A percentile compares a stretch with the other conserved stretches of the same genome.
Evolutionary conservation across 2,888 invertebrate genomes (phyloP).

Genomic region (Acanthosepion lycidas): DNA sequence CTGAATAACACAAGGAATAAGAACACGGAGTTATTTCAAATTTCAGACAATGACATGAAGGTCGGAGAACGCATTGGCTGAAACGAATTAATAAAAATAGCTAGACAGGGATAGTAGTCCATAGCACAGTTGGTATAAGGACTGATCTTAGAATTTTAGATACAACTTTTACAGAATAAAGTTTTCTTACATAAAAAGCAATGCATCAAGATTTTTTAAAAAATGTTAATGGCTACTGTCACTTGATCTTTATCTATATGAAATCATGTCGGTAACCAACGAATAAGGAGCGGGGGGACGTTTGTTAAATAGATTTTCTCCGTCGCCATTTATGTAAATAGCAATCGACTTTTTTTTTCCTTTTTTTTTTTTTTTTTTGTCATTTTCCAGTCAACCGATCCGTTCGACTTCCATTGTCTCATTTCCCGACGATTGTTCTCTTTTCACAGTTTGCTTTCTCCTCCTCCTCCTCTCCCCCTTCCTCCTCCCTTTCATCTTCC

Average conservation of each 20-base stretch:
- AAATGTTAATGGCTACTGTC: neutral
- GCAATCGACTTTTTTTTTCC: neutral
- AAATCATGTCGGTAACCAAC: neutral
- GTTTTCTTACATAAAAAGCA: too few relatives aligned
- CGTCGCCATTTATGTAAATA: neutral
- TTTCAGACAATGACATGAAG: too few relatives aligned
- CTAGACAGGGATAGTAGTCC: too few relatives aligned
- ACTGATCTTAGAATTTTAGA: too few relatives aligned
- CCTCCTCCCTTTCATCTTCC: neutral
- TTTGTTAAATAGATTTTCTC: neutral
- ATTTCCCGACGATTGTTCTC: neutral
- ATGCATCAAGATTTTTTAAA: neutral
- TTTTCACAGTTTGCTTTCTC: neutral
- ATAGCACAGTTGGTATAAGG: too few relatives aligned
- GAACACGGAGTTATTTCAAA: too few relatives aligned
- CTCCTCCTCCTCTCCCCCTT: neutral
- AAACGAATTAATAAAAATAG: too few relatives aligned
- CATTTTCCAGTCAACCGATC: neutral
- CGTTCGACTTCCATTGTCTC: neutral
- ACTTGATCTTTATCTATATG: neutral
- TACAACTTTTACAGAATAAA: too few relatives aligned
- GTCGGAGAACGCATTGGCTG: too few relatives aligned
- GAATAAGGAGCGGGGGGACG: neutral
- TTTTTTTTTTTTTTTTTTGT: neutral
- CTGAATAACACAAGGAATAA: too few relatives aligned